These are phyloP conservation scores for Orchestes rusci DNA, from an alignment of 2,888 invertebrate genomes.

Conservation along the genomic window DNA sequence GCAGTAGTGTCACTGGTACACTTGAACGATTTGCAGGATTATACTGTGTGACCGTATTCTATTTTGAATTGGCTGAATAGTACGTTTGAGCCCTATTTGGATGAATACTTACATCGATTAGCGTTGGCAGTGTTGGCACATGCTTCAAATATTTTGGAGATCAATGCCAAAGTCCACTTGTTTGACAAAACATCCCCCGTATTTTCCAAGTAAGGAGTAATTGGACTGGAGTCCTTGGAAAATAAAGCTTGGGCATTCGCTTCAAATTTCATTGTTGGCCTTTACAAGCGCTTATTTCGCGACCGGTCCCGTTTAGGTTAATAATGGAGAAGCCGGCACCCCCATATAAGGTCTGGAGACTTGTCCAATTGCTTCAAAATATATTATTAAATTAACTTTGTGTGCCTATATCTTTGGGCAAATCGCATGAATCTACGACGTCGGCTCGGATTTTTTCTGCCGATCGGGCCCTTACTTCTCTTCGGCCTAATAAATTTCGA, in stretches of 20 bases:
- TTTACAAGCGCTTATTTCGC: slow-evolving; percentile 10
- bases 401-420: slow-evolving; percentile 9
- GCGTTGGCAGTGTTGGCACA: too few species aligned
- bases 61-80: too few species aligned
- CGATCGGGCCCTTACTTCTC: background rate
- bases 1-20: slow-evolving; percentile 19
- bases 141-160: too few species aligned
- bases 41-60: slow-evolving; percentile 8
- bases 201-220: too few species aligned
- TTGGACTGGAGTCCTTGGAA: too few species aligned
- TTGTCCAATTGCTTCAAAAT: slow-evolving; percentile 10
- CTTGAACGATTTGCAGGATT: slow-evolving; percentile 12
- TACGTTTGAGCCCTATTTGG: too few species aligned
- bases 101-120: too few species aligned
- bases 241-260: too few species aligned
- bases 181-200: too few species aligned
- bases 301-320: slow-evolving; percentile 10
- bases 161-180: too few species aligned
- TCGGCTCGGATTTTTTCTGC: slow-evolving; percentile 3
- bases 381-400: slow-evolving; percentile 13
- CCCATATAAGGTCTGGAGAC: slow-evolving; percentile 13
- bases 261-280: slow-evolving; percentile 5
- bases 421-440: slow-evolving; percentile 2
- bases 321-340: slow-evolving; percentile 3
- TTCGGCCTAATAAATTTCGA: too few species aligned